phyloP scores from a whole-genome alignment of 1,140 invertebrate species.

The Apis mellifera region Amel_HAv3.1 CM009931.2:25807501-25808000 shows the following conservation, averaged over 20 bases:
- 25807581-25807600: too few species aligned
- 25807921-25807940: conserved; percentile 19
- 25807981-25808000: background rate
- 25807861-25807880: background rate
- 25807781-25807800: conserved; percentile 38
- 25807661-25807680: conserved; percentile 29
- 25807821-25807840: conserved; percentile 41
- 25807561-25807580: too few species aligned
- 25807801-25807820: conserved; percentile 35
- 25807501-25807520: too few species aligned
- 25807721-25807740: conserved; percentile 35
- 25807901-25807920: conserved; percentile 21
- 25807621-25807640: background rate
- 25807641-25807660: conserved; percentile 8
- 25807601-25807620: background rate
- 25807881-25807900: background rate
- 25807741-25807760: conserved; percentile 29
- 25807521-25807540: too few species aligned
- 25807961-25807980: background rate
- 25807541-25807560: too few species aligned
- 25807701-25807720: conserved; percentile 38
- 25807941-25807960: background rate
- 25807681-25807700: background rate
- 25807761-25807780: conserved; percentile 40
- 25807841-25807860: conserved; percentile 13